phyloP scores from a whole-genome alignment of 2,888 invertebrate species.

The Drosophila colorata region DNA sequence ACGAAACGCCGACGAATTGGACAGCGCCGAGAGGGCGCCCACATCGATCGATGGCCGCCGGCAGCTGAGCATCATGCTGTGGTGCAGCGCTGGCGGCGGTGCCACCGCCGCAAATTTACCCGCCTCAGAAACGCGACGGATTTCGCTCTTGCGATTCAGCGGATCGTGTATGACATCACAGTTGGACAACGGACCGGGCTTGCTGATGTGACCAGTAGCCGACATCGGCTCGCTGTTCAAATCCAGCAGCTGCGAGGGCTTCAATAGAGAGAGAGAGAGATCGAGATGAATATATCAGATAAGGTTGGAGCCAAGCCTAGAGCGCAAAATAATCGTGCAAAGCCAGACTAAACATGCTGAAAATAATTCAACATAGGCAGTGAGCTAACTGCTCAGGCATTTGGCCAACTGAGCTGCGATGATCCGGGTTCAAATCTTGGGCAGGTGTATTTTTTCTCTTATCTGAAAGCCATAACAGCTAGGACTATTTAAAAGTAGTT shows the following conservation, averaged over 20 bases:
- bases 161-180: constrained; percentile 85
- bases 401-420: no score
- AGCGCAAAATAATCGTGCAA: neutral
- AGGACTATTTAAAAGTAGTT: no score
- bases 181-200: constrained; percentile 82
- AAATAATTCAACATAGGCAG: no score
- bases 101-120: constrained; percentile 66
- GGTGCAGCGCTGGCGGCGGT: constrained; percentile 64
- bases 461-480: no score
- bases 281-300: constrained; percentile 1
- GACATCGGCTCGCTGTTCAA: constrained; percentile 40
- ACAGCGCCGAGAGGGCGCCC: constrained; percentile 75
- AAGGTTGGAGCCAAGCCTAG: neutral
- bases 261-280: neutral
- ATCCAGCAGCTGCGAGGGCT: constrained; percentile 66
- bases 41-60: constrained; percentile 87
- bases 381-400: no score
- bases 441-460: no score
- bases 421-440: no score
- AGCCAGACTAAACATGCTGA: no score
- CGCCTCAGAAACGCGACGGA: constrained; percentile 86
- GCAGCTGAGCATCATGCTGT: constrained; percentile 81
- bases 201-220: constrained; percentile 55
- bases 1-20: constrained; percentile 66
- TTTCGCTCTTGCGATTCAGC: constrained; percentile 85